Evolutionary conservation across 1,140 invertebrate genomes (phyloP), one percentile per base, ranked within the genome.

Genomic region (Meloidogyne chitwoodi): DNA sequence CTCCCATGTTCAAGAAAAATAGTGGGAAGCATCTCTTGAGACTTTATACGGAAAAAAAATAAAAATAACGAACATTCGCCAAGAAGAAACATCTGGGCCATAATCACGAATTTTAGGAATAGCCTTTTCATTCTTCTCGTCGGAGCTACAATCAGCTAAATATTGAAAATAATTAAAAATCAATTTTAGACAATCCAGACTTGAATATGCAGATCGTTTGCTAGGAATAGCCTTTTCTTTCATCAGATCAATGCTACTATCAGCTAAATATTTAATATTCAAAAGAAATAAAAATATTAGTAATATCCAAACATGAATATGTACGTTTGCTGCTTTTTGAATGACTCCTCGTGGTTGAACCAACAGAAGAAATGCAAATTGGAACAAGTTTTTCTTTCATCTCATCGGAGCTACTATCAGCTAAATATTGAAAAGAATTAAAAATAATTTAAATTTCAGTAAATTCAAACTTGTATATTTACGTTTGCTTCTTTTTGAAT

Each of bases 351-450:
- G n/a, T n/a, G 0, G 48, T 14, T 8, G 48, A 56, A 56, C 97
- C 97, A 61, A 93, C 94, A 11, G 95, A 93, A 90, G 95, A 97
- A 2, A 99, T 94, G 27, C 96, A 96, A 69, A 99, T 90, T 90
- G 93, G 93, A 82, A 99, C 96, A 85, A 97, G 93, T 0, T 96
- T 93, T 19, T 56, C 48, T 56, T 56, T 56, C n/a, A 6, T 56
- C n/a, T 56, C 48, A 5, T 56, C 48, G 10, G 19, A 19, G n/a
- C 48, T 56, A n/a, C 48, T 56, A n/a, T 56, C 48, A 22, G 19
- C 48, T 56, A 6, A 56, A 48, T 19, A 48, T 19, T 48, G 19
- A 56, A 41, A 41, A 56, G n/a, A 56, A 6, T 56, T n/a, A n/a
- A 19, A 48, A 48, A 48, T 2, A 38, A 38, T 8, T 38, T n/a